Evolutionary conservation across 2,888 invertebrate genomes (phyloP).

Genomic region (Drosophila dives): DNA sequence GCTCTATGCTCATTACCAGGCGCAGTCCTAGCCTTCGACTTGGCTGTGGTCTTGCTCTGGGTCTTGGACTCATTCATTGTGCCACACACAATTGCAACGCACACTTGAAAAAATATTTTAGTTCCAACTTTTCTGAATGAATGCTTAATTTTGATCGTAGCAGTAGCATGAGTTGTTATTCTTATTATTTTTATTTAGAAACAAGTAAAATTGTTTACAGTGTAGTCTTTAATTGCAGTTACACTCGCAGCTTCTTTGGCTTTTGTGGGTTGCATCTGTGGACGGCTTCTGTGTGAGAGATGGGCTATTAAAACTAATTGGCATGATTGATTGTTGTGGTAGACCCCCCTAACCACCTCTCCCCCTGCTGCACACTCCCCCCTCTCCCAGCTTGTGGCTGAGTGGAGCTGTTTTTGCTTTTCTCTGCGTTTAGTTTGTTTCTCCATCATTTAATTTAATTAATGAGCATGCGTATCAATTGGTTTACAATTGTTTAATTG

Average conservation of each 20-base stretch:
- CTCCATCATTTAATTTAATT: slow-evolving; percentile 73
- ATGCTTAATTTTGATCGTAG: not conserved
- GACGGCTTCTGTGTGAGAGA: slow-evolving; percentile 60
- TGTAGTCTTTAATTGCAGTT: slow-evolving; percentile 49
- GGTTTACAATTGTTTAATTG: slow-evolving; percentile 71
- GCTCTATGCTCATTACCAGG: slow-evolving; percentile 45
- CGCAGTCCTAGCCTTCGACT: slow-evolving; percentile 9
- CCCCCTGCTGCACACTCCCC: not conserved
- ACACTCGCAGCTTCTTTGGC: slow-evolving; percentile 34
- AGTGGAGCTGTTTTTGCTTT: slow-evolving; percentile 44
- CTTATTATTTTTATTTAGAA: not conserved
- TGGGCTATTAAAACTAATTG: slow-evolving; percentile 72
- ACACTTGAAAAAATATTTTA: not conserved
- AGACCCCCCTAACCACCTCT: not conserved
- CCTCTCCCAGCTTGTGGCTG: not conserved
- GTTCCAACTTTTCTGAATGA: not conserved
- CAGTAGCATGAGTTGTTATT: too few relatives aligned
- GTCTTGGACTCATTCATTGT: slow-evolving; percentile 11
- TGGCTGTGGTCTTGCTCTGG: slow-evolving; percentile 1
- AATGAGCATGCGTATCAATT: slow-evolving; percentile 73
- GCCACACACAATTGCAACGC: slow-evolving; percentile 8
- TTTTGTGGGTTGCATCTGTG: slow-evolving; percentile 42
- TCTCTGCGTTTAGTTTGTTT: slow-evolving; percentile 57
- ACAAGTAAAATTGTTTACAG: not conserved
- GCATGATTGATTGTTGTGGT: slow-evolving; percentile 70